Conservation (phyloP, 2,113 vertebrate species). For the Dendrocopos noguchii region DNA sequence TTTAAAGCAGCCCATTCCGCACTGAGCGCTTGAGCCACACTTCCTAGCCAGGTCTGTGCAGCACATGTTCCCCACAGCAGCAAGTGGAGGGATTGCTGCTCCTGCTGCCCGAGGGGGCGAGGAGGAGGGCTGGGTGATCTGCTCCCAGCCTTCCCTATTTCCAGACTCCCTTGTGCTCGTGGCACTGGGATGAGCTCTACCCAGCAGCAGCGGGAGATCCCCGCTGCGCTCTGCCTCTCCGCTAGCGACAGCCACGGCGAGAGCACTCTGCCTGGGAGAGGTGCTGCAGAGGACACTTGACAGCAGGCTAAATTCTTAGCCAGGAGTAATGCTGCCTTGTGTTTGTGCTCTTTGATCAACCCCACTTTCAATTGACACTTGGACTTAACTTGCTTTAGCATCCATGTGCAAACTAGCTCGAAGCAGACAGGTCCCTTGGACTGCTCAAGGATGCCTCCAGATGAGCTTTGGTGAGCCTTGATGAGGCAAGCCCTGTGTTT, state of each 20-base stretch:
- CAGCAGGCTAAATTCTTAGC: not conserved
- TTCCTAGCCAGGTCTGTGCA: slow-evolving; percentile 20
- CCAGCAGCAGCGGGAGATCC: not conserved
- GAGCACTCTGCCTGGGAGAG: not conserved
- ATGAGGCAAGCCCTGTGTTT: not conserved
- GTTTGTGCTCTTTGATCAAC: slow-evolving; percentile 33
- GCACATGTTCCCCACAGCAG: slow-evolving; percentile 6
- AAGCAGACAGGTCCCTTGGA: not conserved
- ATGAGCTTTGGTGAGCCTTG: slow-evolving; percentile 29
- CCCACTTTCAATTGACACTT: not conserved
- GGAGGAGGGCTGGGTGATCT: not conserved
- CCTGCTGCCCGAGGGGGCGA: fast-evolving
- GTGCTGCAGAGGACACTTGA: slow-evolving; percentile 4
- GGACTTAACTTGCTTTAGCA: slow-evolving; percentile 14
- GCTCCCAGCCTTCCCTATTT: not conserved
- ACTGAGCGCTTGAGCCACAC: not conserved
- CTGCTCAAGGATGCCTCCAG: not conserved
- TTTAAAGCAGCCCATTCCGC: not conserved
- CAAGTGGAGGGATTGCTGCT: not conserved
- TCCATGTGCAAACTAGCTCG: not conserved
- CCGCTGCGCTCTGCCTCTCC: fast-evolving
- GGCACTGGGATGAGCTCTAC: not conserved
- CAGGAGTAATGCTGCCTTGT: not conserved
- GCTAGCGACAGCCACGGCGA: not conserved
- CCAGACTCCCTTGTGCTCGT: not conserved